phyloP scores from a whole-genome alignment of 2,888 invertebrate genomes.

The Brenthis hecate region DNA sequence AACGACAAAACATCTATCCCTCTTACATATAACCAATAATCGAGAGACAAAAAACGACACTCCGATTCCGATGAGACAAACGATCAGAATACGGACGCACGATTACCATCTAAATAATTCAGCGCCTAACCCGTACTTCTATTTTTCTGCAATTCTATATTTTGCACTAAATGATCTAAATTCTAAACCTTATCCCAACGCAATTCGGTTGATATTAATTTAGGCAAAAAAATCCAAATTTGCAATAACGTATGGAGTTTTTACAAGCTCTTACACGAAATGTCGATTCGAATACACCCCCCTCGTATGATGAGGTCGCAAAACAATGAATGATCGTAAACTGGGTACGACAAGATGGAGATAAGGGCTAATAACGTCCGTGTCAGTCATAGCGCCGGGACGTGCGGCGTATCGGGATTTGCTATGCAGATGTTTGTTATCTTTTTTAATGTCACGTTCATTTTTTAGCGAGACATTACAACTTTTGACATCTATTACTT shows the following conservation, averaged over 20 bases:
- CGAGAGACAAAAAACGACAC: constrained; percentile 49
- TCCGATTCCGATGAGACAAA: constrained; percentile 75
- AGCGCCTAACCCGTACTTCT: constrained; percentile 69
- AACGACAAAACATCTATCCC: constrained; percentile 44
- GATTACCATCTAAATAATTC: constrained; percentile 81
- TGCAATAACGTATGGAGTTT: constrained; percentile 67
- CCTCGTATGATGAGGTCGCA: constrained; percentile 63
- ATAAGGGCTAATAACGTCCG: constrained; percentile 66
- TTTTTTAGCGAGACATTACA: background rate
- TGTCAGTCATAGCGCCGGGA: constrained; percentile 38
- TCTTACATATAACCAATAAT: constrained; percentile 44
- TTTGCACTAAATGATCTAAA: constrained; percentile 25
- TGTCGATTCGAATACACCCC: constrained; percentile 75
- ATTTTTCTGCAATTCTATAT: constrained; percentile 51
- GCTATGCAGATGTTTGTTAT: constrained; percentile 44
- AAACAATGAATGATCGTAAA: constrained; percentile 75
- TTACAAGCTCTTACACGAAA: constrained; percentile 77
- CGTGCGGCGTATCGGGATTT: constrained; percentile 39
- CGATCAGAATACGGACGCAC: constrained; percentile 76
- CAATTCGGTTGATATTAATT: constrained; percentile 44
- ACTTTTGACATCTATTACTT: no score
- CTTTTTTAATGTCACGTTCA: constrained; percentile 1
- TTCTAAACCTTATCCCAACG: constrained; percentile 34
- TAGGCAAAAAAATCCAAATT: constrained; percentile 28
- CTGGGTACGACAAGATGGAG: constrained; percentile 69